Evolutionary conservation across 2,797 vertebrate species (phyloP).

Genomic region (Lutjanus campechanus): DNA sequence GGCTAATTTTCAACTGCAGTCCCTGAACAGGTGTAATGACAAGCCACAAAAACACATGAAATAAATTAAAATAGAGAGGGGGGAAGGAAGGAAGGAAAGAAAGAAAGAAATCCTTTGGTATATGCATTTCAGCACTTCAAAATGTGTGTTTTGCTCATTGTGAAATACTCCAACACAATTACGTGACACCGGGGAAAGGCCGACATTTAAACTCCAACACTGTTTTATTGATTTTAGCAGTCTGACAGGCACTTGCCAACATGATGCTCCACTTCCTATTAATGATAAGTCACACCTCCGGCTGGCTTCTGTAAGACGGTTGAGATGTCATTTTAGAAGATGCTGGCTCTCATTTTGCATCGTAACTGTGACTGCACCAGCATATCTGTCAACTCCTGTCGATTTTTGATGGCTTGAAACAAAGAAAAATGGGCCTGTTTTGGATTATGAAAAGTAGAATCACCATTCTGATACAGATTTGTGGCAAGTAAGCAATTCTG

Average conservation of each 20-base stretch:
- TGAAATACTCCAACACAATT: conserved; percentile 47
- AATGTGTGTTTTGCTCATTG: conserved; percentile 45
- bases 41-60: too few species aligned
- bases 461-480: neutral
- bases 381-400: neutral
- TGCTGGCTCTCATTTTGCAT: neutral
- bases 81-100: neutral
- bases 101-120: neutral
- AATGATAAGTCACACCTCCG: conserved; percentile 23
- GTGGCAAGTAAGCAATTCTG: neutral
- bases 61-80: neutral
- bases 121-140: neutral
- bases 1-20: too few species aligned
- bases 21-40: too few species aligned
- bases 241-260: conserved; percentile 49
- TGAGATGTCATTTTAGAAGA: conserved; percentile 8
- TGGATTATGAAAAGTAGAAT: neutral
- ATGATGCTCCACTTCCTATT: conserved; percentile 33
- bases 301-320: neutral
- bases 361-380: neutral
- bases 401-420: neutral
- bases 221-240: conserved; percentile 42
- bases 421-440: neutral
- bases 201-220: conserved; percentile 59
- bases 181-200: conserved; percentile 43